A percentile compares a stretch with the other conserved stretches of the same genome.
Evolutionary conservation across 2,888 invertebrate genomes (phyloP).

Genomic region (Sycophila texana): DNA sequence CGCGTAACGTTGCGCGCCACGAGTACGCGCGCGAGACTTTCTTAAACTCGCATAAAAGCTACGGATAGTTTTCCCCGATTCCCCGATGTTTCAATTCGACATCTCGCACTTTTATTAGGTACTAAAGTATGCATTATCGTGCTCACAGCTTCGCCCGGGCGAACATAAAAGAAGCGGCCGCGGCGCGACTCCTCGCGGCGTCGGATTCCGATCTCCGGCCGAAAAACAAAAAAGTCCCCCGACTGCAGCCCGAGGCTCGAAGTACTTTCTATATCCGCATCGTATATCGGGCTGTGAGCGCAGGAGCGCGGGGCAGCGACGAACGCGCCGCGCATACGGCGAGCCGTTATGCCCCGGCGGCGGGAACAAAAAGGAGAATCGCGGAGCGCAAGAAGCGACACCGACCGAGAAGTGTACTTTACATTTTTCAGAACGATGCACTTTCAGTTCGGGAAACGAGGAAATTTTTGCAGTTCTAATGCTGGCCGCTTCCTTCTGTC

Average conservation of each 20-base stretch:
- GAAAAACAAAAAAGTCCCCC: conserved; percentile 43
- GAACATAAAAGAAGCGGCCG: conserved; percentile 24
- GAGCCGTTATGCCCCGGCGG: neutral
- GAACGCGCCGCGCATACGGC: conserved; percentile 31
- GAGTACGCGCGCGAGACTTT: conserved; percentile 24
- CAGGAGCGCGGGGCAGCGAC: neutral
- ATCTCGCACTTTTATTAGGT: conserved; percentile 52
- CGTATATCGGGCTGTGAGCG: conserved; percentile 36
- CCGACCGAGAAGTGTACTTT: neutral
- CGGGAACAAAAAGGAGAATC: conserved; percentile 1
- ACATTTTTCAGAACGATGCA: neutral
- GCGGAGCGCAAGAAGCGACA: neutral
- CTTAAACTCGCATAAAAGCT: conserved; percentile 48
- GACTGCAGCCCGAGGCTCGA: neutral
- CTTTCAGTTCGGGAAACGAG: neutral
- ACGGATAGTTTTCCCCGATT: conserved; percentile 17
- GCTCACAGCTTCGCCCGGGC: conserved; percentile 32
- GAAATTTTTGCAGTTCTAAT: no score
- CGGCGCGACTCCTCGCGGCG: neutral
- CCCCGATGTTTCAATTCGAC: conserved; percentile 47
- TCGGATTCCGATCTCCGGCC: conserved; percentile 27
- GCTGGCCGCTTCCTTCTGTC: no score
- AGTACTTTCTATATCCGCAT: conserved; percentile 48
- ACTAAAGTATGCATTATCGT: conserved; percentile 55
- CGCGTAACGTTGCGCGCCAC: neutral